Evolutionary conservation across 2,797 vertebrate species (phyloP).

Genomic region (Peromyscus melanophrys): DNA sequence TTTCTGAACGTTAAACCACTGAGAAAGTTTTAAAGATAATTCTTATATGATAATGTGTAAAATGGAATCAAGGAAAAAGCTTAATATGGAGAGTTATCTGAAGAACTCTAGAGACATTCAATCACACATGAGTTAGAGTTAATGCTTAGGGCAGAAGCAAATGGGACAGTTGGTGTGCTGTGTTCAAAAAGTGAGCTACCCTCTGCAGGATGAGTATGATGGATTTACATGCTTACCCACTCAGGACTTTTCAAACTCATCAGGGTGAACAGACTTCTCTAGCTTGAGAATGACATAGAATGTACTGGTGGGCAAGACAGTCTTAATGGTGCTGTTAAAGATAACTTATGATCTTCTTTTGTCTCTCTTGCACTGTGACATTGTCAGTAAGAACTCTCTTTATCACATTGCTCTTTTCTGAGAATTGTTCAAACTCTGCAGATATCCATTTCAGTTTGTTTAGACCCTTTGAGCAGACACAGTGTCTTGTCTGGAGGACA

Average conservation of each 20-base stretch:
- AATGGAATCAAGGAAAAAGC: background rate
- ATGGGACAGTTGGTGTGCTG: background rate
- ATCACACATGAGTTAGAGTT: background rate
- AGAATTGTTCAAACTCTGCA: background rate
- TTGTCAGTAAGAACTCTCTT: background rate
- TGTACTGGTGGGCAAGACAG: background rate
- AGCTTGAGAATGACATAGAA: background rate
- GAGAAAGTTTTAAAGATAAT: constrained; percentile 23
- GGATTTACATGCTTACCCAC: background rate
- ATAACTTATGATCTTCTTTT: background rate
- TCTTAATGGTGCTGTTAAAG: background rate
- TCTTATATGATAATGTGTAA: background rate
- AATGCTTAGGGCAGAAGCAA: background rate
- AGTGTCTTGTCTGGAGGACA: background rate
- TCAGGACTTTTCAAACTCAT: background rate
- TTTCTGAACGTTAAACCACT: background rate
- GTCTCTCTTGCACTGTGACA: background rate
- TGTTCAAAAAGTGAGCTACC: background rate
- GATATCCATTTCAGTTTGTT: background rate
- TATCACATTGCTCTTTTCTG: background rate
- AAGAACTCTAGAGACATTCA: background rate
- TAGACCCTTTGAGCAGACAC: background rate
- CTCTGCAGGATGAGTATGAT: background rate
- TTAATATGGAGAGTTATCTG: background rate
- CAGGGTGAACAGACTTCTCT: background rate